phyloP scores from a whole-genome alignment of 2,113 vertebrate species.

The Calidris pugnax region DNA sequence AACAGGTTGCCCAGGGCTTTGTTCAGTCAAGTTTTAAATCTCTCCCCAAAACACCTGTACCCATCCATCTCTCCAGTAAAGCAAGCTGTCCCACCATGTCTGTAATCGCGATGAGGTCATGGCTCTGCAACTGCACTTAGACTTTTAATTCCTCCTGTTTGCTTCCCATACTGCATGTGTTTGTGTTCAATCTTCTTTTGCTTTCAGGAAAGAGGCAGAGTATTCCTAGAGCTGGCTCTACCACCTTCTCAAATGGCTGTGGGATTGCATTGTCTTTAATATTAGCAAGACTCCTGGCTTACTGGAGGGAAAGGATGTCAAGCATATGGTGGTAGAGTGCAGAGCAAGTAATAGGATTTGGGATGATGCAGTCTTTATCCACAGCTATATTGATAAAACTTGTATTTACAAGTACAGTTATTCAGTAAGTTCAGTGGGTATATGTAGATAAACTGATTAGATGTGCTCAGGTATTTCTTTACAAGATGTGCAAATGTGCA shows the following conservation, averaged over 20 bases:
- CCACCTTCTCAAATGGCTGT: background rate
- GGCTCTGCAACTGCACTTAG: background rate
- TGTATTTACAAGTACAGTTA: background rate
- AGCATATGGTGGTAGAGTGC: background rate
- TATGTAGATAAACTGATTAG: background rate
- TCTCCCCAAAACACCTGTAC: background rate
- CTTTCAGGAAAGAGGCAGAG: background rate
- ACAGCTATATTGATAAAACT: background rate
- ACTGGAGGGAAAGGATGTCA: background rate
- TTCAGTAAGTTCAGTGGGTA: background rate
- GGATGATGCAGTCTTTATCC: background rate
- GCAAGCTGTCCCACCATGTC: background rate
- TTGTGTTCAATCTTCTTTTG: background rate
- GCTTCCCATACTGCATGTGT: accelerated
- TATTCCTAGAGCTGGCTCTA: background rate
- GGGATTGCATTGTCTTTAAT: background rate
- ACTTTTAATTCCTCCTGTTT: background rate
- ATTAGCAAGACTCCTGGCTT: background rate
- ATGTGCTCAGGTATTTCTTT: background rate
- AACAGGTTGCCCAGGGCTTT: background rate
- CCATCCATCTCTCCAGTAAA: background rate
- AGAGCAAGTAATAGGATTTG: background rate
- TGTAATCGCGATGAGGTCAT: background rate
- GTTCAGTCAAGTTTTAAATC: background rate
- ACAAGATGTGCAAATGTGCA: background rate